Percentiles rank a stretch among this genome's conserved stretches.
Conservation (phyloP, 2,113 vertebrate genomes). For the Leptosomus discolor region DNA sequence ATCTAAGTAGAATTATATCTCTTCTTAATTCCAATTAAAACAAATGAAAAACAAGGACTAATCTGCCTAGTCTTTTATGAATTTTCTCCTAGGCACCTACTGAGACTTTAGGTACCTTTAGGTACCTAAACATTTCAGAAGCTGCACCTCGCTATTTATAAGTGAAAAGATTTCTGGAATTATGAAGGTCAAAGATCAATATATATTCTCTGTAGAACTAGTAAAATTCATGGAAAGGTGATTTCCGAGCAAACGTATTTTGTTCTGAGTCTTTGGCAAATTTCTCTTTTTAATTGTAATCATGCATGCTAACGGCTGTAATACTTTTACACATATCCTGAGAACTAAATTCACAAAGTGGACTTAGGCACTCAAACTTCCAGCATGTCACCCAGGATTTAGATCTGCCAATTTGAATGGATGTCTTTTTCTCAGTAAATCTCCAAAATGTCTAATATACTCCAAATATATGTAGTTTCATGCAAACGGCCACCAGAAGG, state of each 20-base stretch:
- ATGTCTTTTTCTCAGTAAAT: background rate
- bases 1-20: background rate
- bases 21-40: background rate
- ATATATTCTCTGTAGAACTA: background rate
- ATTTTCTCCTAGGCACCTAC: background rate
- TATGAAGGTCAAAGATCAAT: background rate
- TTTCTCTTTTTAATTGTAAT: background rate
- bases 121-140: background rate
- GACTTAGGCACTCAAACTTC: background rate
- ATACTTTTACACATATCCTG: background rate
- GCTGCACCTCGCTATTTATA: background rate
- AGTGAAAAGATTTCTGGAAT: background rate
- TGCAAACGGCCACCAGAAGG: background rate
- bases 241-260: background rate
- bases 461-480: background rate
- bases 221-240: background rate
- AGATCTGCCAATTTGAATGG: background rate
- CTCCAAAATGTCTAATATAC: background rate
- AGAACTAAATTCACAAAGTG: background rate
- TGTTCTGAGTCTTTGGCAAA: background rate
- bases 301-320: background rate
- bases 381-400: background rate
- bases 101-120: background rate
- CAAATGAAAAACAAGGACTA: background rate
- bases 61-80: background rate